Evolutionary conservation across 2,113 vertebrate species (phyloP).

Genomic region (Athene cunicularia): DNA sequence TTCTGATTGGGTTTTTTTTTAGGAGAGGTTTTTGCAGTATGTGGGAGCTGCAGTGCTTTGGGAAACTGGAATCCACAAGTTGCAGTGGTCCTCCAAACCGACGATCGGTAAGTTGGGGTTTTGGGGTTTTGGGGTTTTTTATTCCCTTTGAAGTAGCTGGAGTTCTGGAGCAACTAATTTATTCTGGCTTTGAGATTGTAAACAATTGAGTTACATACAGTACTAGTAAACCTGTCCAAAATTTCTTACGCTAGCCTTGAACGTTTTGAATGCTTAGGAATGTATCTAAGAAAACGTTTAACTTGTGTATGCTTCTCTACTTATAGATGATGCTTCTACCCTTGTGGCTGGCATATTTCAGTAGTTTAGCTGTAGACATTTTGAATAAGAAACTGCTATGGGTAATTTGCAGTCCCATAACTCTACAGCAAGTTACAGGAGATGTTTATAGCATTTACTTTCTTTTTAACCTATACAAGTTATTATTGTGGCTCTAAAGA

Average conservation of each 20-base stretch:
- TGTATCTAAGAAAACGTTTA: background rate
- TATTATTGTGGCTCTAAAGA: background rate
- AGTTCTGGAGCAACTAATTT: background rate
- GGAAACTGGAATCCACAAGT: conserved; percentile 88
- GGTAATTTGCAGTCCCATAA: background rate
- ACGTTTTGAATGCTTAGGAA: background rate
- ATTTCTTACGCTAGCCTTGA: background rate
- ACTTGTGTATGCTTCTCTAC: background rate
- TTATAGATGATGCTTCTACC: background rate
- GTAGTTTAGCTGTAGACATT: background rate
- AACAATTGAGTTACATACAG: background rate
- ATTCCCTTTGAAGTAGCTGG: background rate
- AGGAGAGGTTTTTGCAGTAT: conserved; percentile 93
- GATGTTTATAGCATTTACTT: background rate
- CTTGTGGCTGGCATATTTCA: background rate
- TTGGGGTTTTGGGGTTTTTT: background rate
- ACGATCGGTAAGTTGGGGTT: conserved; percentile 73
- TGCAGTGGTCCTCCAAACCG: conserved; percentile 80
- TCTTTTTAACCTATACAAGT: background rate
- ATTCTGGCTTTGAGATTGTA: background rate
- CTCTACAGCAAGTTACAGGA: background rate
- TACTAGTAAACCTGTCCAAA: background rate
- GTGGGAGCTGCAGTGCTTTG: conserved; percentile 87
- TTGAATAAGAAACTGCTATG: background rate
- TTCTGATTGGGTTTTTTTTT: background rate